Evolutionary conservation across 2,888 invertebrate genomes (phyloP).

Genomic region (Palloptera scutellata): DNA sequence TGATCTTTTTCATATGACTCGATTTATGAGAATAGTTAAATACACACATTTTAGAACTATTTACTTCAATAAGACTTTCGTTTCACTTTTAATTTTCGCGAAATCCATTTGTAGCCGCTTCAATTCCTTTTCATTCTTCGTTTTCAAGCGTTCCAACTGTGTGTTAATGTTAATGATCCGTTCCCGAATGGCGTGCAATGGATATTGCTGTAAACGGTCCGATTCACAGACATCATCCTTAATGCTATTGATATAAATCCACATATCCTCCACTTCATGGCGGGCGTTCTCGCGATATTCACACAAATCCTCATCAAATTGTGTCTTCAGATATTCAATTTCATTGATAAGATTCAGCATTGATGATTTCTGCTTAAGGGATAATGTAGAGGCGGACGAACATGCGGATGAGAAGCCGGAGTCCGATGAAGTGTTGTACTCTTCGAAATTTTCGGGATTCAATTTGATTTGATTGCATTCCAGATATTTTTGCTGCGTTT

Average conservation of each 20-base stretch:
- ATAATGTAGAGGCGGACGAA: no score
- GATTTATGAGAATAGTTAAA: no score
- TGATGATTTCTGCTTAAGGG: neutral
- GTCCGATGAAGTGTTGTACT: slow-evolving; percentile 14
- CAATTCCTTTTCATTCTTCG: slow-evolving; percentile 49
- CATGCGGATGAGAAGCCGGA: neutral
- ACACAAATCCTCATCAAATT: slow-evolving; percentile 47
- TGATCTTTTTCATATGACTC: no score
- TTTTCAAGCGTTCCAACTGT: slow-evolving; percentile 50
- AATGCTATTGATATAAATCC: slow-evolving; percentile 52
- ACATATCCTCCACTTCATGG: slow-evolving; percentile 56
- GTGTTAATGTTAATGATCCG: slow-evolving; percentile 54
- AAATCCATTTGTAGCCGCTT: slow-evolving; percentile 43
- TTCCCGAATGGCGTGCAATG: slow-evolving; percentile 53
- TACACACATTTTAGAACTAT: no score
- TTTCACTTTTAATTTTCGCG: slow-evolving; percentile 46
- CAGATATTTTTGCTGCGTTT: slow-evolving; percentile 63
- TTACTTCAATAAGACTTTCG: slow-evolving; percentile 48
- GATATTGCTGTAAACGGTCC: slow-evolving; percentile 50
- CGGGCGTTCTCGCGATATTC: slow-evolving; percentile 45
- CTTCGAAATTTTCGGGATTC: slow-evolving; percentile 53
- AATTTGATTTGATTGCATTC: slow-evolving; percentile 61
- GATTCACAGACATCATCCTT: slow-evolving; percentile 52
- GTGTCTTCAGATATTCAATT: slow-evolving; percentile 53
- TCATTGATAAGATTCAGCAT: slow-evolving; percentile 46